Conservation (phyloP, 2,888 invertebrate genomes). For the Drosophila birchii region DNA sequence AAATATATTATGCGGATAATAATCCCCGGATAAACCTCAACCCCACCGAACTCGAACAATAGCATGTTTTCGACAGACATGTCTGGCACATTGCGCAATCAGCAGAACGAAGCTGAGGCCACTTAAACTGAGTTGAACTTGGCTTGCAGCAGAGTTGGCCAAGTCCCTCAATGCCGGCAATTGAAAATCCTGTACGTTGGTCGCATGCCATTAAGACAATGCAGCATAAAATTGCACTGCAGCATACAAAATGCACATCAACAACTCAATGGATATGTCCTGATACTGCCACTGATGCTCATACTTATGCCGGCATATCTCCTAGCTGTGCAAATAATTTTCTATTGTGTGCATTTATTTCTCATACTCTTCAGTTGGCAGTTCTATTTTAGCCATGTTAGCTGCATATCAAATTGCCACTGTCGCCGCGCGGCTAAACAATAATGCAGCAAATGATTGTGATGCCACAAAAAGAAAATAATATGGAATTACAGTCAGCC, state of each 20-base stretch:
- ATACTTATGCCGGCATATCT: conserved; percentile 1
- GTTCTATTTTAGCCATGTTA: conserved; percentile 37
- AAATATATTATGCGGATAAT: not conserved
- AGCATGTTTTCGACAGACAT: conserved; percentile 10
- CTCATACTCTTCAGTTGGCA: conserved; percentile 13
- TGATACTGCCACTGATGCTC: not conserved
- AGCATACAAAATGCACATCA: conserved; percentile 39
- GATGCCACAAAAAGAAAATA: conserved; percentile 35
- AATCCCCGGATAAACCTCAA: not conserved
- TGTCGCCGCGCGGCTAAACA: conserved; percentile 43
- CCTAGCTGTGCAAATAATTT: conserved; percentile 54
- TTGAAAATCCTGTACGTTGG: conserved; percentile 52
- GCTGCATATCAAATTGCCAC: conserved; percentile 61
- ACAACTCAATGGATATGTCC: conserved; percentile 14
- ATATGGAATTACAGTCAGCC: conserved; percentile 48
- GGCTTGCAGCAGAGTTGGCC: conserved; percentile 10
- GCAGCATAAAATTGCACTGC: conserved; percentile 63
- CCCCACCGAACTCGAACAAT: not conserved
- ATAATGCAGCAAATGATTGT: conserved; percentile 39
- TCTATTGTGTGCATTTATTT: conserved; percentile 54
- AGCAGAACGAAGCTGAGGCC: conserved; percentile 32
- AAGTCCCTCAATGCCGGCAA: conserved; percentile 55
- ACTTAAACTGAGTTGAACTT: conserved; percentile 51
- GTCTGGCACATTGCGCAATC: conserved; percentile 45
- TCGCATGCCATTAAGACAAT: conserved; percentile 70